Evolutionary conservation across 2,888 invertebrate genomes (phyloP), one percentile per base, ranked within the genome.

Genomic region (Neoascia interrupta): DNA sequence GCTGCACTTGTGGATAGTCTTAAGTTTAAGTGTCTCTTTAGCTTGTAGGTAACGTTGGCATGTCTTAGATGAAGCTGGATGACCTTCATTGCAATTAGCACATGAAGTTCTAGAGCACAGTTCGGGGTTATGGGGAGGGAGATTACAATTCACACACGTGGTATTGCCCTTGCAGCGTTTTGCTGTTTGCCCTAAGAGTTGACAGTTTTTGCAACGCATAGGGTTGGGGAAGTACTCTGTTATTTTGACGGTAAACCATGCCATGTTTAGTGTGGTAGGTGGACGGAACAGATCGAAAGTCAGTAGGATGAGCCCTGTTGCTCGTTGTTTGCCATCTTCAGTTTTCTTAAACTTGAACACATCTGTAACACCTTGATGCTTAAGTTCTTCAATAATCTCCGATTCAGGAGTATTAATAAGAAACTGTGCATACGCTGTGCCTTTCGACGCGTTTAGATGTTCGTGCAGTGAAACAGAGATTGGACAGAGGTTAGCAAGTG

Each of bases 161-260:
- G 19, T 1, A 8, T 18, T 16, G 6, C 11, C 19, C 16, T 21
- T 18, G 36, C 53, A 53, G 21, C 13, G 36, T 23, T 53, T 53
- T 11, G 23, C 13, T 11, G 53, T 53, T 21, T 49, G n/a, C 3
- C 53, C 53, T 15, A 53, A 11, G 1, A 53, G 21, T 53, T 53
- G 37, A 23, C 53, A 53, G 1, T 53, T 53, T 5, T 11, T n/a
- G 13, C 53, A 53, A 11, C 53, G 53, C 53, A 53, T 53, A 1
- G 53, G 51, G 34, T 51, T 36, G 1, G 31, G 19, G 6, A 34
- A 34, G 11, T 51, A 51, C 8, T 51, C 34, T 5, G 5, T 8
- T 4, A 34, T 28, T 51, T 18, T 16, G 18, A 26, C 19, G 1
- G 15, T 49, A 5, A 31, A 16, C 11, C 49, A 31, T n/a, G 19